Evolutionary conservation across 2,888 invertebrate genomes (phyloP).

Genomic region (Campaea margaritaria): DNA sequence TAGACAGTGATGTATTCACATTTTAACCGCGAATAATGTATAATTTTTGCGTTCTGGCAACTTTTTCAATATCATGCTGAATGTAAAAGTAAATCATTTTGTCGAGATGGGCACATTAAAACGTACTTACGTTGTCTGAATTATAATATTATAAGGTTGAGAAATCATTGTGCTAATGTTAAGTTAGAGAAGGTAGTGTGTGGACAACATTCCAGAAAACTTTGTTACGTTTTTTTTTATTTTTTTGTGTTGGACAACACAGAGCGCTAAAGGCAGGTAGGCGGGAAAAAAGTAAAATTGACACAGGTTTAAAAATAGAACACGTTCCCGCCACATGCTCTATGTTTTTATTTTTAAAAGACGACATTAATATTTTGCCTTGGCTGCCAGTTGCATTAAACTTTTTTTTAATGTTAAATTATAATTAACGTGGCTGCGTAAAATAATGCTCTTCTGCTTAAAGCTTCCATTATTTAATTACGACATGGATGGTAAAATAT

Average conservation of each 20-base stretch:
- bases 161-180: too few relatives aligned
- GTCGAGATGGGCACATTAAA: too few relatives aligned
- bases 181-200: too few relatives aligned
- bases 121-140: too few relatives aligned
- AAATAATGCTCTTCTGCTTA: background rate
- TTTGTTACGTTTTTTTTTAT: background rate
- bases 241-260: background rate
- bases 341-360: constrained; percentile 51
- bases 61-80: too few relatives aligned
- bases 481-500: background rate
- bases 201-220: background rate
- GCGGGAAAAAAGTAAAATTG: constrained; percentile 60
- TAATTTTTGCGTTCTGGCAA: too few relatives aligned
- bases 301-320: constrained; percentile 69
- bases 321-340: constrained; percentile 49
- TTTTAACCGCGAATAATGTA: too few relatives aligned
- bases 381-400: constrained; percentile 10
- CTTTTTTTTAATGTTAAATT: constrained; percentile 6
- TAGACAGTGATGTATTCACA: too few relatives aligned
- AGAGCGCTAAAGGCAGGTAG: constrained; percentile 5
- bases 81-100: too few relatives aligned
- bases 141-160: too few relatives aligned
- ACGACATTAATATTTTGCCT: constrained; percentile 60
- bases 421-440: background rate
- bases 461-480: background rate